Evolutionary conservation across 2,113 vertebrate genomes (phyloP).

Genomic region (Phoxinus phoxinus): DNA sequence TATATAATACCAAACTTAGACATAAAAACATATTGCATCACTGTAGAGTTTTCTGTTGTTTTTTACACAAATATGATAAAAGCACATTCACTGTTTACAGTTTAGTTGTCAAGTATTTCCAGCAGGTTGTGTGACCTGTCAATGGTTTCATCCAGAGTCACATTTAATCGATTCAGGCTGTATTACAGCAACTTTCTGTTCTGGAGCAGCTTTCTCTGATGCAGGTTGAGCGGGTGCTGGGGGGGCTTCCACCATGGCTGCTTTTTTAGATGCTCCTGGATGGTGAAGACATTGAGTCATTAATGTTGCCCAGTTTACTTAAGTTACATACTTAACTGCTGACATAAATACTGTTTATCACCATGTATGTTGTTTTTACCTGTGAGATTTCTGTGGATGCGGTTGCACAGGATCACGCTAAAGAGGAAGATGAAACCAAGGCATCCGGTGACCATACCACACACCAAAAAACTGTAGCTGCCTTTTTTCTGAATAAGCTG

Average conservation of each 20-base stretch:
- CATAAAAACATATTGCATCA: not conserved
- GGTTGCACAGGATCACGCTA: conserved; percentile 87
- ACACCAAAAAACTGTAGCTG: conserved; percentile 94
- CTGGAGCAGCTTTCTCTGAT: conserved; percentile 33
- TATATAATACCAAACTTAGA: not conserved
- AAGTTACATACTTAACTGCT: too few species aligned
- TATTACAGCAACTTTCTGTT: not conserved
- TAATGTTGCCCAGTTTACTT: not conserved
- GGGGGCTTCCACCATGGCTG: conserved; percentile 70
- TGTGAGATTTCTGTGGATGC: conserved; percentile 84
- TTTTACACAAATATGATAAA: conserved; percentile 11
- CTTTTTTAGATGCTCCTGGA: conserved; percentile 71
- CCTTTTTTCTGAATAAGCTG: conserved; percentile 89
- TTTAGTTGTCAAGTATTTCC: not conserved
- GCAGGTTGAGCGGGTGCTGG: conserved; percentile 15
- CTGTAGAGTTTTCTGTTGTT: not conserved
- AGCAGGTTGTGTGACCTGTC: not conserved
- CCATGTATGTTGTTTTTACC: conserved; percentile 71
- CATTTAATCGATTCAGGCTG: not conserved
- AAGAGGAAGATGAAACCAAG: conserved; percentile 86
- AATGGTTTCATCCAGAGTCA: not conserved
- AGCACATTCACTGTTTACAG: not conserved
- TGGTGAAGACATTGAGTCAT: not conserved
- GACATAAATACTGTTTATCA: not conserved
- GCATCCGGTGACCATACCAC: conserved; percentile 88